These are phyloP conservation scores for Abrostola tripartita DNA, from an alignment of 2,888 invertebrate species.

Conservation along the genomic window DNA sequence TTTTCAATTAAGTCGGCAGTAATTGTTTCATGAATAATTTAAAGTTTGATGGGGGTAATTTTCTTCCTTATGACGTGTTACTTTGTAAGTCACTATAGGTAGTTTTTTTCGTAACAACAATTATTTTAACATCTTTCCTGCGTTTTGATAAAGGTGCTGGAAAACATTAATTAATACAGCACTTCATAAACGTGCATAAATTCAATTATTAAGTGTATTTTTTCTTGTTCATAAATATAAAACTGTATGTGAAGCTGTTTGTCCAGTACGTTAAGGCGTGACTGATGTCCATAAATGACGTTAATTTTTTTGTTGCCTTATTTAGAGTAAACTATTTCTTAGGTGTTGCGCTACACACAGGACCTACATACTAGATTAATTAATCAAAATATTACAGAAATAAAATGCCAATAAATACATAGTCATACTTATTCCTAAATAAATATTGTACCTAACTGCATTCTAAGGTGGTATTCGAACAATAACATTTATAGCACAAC, in stretches of 20 bases:
- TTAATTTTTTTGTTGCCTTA: conserved; percentile 24
- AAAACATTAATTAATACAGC: conserved; percentile 37
- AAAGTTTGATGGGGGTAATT: conserved; percentile 47
- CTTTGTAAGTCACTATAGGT: conserved; percentile 21
- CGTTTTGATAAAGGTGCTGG: conserved; percentile 22
- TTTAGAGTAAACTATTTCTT: conserved; percentile 23
- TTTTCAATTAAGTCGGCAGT: conserved; percentile 66
- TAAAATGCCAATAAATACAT: conserved; percentile 17
- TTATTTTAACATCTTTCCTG: conserved; percentile 34
- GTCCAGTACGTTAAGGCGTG: conserved; percentile 32
- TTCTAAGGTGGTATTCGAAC: no score
- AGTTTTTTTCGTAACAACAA: conserved; percentile 19
- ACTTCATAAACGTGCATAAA: conserved; percentile 34
- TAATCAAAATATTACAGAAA: conserved; percentile 5
- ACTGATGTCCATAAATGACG: conserved; percentile 42
- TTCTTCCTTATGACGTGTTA: conserved; percentile 49
- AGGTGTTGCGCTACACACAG: conserved; percentile 43
- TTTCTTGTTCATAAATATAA: conserved; percentile 21
- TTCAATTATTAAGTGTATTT: conserved; percentile 30
- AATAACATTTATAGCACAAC: no score
- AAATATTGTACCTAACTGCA: conserved; percentile 5
- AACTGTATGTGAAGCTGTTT: conserved; percentile 30
- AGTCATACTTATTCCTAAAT: conserved; percentile 10
- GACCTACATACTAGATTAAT: conserved; percentile 42
- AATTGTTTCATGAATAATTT: conserved; percentile 69